Percentiles rank a stretch among this genome's conserved stretches.
Conservation (phyloP, 2,113 vertebrate species). For the Sterna hirundo region DNA sequence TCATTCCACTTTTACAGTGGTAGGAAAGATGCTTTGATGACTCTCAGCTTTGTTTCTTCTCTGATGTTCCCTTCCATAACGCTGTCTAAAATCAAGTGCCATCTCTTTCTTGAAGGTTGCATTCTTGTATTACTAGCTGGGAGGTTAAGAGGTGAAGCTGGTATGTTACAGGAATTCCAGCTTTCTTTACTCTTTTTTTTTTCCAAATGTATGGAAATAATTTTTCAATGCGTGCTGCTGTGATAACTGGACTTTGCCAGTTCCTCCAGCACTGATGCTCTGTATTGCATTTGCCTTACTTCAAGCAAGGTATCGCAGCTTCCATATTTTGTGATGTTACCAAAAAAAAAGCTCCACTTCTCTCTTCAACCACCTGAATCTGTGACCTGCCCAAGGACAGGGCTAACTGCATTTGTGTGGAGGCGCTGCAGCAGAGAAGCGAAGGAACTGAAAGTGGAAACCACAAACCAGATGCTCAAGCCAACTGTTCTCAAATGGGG, state of each 20-base stretch:
- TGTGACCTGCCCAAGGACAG: neutral
- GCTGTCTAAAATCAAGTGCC: neutral
- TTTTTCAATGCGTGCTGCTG: neutral
- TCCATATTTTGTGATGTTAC: neutral
- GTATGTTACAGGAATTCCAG: slow-evolving; percentile 8
- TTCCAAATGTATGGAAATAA: neutral
- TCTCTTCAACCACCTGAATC: neutral
- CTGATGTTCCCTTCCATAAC: neutral
- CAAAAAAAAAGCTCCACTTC: neutral
- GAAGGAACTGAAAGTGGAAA: neutral
- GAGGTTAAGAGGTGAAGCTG: slow-evolving; percentile 18
- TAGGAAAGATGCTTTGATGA: neutral
- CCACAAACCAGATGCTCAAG: neutral
- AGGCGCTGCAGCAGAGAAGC: neutral
- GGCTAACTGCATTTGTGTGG: neutral
- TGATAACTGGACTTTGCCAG: neutral
- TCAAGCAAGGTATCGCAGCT: neutral
- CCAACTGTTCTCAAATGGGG: neutral
- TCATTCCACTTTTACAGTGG: slow-evolving; percentile 2
- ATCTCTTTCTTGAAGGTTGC: neutral
- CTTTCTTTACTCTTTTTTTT: neutral
- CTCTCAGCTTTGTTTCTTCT: neutral
- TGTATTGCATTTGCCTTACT: neutral
- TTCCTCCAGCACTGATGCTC: neutral
- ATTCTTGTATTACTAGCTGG: neutral